A percentile compares a stretch with the other conserved stretches of the same genome.
Conservation (phyloP, 2,113 vertebrate genomes). For the Todiramphus chloris region DNA sequence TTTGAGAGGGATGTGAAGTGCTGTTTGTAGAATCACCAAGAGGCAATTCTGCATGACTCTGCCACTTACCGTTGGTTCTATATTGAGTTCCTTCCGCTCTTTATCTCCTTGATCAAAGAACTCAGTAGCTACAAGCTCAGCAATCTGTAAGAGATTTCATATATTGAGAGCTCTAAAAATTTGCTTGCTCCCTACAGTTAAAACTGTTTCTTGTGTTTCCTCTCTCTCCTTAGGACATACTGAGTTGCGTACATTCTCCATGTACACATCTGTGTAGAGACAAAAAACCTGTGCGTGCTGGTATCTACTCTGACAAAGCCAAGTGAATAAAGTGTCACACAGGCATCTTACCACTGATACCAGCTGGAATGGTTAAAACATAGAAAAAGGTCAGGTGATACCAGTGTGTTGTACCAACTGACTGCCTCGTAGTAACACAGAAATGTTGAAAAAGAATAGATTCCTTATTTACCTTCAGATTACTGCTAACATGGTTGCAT, state of each 20-base stretch:
- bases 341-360: neutral
- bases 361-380: neutral
- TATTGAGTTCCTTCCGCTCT: constrained; percentile 92
- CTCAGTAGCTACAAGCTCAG: constrained; percentile 94
- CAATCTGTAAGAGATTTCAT: constrained; percentile 82
- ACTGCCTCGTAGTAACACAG: neutral
- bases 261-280: neutral
- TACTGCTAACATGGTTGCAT: neutral
- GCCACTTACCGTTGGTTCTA: constrained; percentile 91
- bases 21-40: neutral
- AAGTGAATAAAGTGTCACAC: neutral
- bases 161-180: neutral
- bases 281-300: neutral
- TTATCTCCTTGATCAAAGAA: constrained; percentile 99
- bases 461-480: neutral
- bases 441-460: neutral
- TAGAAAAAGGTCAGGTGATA: neutral
- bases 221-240: neutral
- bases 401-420: neutral
- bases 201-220: neutral
- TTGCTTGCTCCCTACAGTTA: neutral
- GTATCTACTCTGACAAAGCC: neutral
- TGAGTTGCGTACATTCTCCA: neutral
- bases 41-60: neutral
- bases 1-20: neutral